Base-by-base conservation (phyloP, 2,888 invertebrate genomes). In the Conops quadrifasciatus region DNA sequence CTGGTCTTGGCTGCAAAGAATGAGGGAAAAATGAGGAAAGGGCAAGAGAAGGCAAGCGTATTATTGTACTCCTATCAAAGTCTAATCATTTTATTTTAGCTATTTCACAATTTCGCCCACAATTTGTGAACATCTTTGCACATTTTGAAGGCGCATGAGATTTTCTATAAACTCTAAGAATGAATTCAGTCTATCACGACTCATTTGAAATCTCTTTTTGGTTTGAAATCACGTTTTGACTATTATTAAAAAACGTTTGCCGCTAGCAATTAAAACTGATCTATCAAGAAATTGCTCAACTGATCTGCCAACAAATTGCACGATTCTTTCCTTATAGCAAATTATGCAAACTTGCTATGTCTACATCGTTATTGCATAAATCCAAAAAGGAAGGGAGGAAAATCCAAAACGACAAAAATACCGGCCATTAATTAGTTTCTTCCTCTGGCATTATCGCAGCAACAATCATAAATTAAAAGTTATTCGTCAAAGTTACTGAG, bases 1-100 rank as follows among this genome's bases (percentile, higher is more conserved):
- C 85, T 82, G 7, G 83, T 82, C 78, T 85, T 85, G 56, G 84
- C 86, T 85, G 65, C 45, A 67, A 11, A 9, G 26, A 56, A 11
- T 19, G 63, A 16, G 13, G 15, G 47, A 60, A 19, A 21, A 66
- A 49, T 47, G 21, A 26, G 4, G 7, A 13, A 67, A 67, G 4
- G 9, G 4, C 36, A 9, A 36, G 9, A 9, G n/a, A n/a, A n/a
- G n/a, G n/a, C n/a, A n/a, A n/a, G n/a, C n/a, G n/a, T n/a, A n/a
- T n/a, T n/a, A n/a, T n/a, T n/a, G n/a, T n/a, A n/a, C n/a, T n/a
- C n/a, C n/a, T n/a, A n/a, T n/a, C n/a, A n/a, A n/a, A n/a, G n/a
- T n/a, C n/a, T n/a, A n/a, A n/a, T n/a, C n/a, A n/a, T n/a, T n/a
- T n/a, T n/a, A n/a, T n/a, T n/a, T n/a, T n/a, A n/a, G n/a, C n/a